Conservation (phyloP, 2,888 invertebrate species). For the Julus scandinavius region DNA sequence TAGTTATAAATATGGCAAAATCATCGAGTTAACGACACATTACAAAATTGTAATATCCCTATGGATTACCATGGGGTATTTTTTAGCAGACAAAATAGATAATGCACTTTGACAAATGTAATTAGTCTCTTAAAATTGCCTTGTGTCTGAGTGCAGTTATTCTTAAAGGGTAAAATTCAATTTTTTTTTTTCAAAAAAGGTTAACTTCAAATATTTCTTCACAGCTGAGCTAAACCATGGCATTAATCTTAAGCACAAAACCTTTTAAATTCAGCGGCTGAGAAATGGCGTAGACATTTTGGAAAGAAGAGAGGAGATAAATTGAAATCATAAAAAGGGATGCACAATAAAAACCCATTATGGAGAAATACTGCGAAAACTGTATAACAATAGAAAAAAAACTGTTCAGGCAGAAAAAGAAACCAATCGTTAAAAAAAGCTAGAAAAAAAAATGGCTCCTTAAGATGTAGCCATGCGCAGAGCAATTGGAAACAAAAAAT, state of each 20-base stretch:
- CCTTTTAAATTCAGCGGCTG: neutral
- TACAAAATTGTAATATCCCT: neutral
- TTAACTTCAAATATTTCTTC: neutral
- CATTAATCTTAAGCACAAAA: constrained; percentile 11
- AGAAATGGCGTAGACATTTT: neutral
- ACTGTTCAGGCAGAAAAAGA: neutral
- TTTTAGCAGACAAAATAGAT: neutral
- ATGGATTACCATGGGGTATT: neutral
- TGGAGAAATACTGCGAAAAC: constrained; percentile 21
- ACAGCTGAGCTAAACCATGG: neutral
- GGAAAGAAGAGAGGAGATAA: neutral
- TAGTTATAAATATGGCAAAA: too few relatives aligned
- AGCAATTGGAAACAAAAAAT: neutral
- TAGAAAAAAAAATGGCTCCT: neutral
- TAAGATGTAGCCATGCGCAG: neutral
- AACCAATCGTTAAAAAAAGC: constrained; percentile 16
- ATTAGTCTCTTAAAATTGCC: neutral
- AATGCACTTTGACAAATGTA: neutral
- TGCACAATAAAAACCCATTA: constrained; percentile 25
- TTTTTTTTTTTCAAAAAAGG: neutral
- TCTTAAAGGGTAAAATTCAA: neutral
- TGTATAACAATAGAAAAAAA: constrained; percentile 16
- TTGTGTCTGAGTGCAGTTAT: neutral
- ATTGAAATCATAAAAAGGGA: constrained; percentile 11
- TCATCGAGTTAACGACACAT: too few relatives aligned